phyloP scores from a whole-genome alignment of 2,113 vertebrate species.

The Hippotragus niger region DNA sequence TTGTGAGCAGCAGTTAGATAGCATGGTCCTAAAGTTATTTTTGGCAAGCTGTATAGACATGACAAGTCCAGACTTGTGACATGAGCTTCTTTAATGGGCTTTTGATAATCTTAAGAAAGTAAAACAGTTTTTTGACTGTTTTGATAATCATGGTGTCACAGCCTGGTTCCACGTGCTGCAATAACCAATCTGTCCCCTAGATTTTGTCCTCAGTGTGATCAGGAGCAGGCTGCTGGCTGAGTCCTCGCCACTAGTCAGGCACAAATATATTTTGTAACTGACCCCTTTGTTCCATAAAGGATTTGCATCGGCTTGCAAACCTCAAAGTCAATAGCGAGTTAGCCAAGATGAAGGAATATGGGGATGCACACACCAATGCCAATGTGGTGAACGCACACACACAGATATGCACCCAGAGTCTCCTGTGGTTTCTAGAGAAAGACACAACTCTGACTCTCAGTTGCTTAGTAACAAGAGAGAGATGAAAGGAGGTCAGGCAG shows the following conservation, averaged over 20 bases:
- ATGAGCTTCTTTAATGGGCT: background rate
- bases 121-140: background rate
- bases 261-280: background rate
- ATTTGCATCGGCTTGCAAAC: background rate
- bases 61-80: background rate
- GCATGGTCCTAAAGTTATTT: background rate
- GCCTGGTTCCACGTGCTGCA: background rate
- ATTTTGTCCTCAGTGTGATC: background rate
- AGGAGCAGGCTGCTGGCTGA: background rate
- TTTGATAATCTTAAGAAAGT: slow-evolving; percentile 41
- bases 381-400: background rate
- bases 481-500: background rate
- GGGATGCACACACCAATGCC: background rate
- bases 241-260: background rate
- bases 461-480: background rate
- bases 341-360: background rate
- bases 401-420: fast-evolving
- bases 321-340: background rate
- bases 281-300: background rate
- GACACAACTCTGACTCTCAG: background rate
- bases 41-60: background rate
- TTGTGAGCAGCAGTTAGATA: background rate
- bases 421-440: background rate
- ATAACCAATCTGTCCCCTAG: background rate
- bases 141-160: background rate